A percentile compares a stretch with the other conserved stretches of the same genome.
Evolutionary conservation across 2,797 vertebrate genomes (phyloP).

Genomic region (Gallinago nigripennis): DNA sequence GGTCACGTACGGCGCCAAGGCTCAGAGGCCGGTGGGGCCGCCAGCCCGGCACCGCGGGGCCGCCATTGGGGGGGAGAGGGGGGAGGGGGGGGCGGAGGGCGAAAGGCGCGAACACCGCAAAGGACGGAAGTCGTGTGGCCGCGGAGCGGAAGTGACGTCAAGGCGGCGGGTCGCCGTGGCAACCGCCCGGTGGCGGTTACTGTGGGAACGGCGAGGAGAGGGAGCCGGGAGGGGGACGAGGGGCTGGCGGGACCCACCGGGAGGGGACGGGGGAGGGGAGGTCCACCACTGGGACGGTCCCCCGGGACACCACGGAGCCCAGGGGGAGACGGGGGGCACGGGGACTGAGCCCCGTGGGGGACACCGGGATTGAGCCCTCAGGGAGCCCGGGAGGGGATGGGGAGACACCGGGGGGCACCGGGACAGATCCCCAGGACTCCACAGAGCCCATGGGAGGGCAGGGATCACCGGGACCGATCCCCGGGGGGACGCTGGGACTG

Average conservation of each 20-base stretch:
- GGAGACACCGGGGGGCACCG: background rate
- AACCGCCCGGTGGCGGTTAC: background rate
- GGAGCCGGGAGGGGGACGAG: background rate
- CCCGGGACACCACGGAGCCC: too few species aligned
- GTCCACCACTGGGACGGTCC: background rate
- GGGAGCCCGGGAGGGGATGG: too few species aligned
- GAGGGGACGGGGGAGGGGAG: background rate
- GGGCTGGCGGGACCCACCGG: background rate
- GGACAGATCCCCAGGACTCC: background rate
- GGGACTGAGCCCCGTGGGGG: background rate
- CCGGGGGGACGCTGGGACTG: background rate
- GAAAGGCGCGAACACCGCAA: background rate
- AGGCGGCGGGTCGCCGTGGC: background rate
- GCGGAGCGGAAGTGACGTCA: background rate
- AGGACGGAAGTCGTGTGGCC: background rate
- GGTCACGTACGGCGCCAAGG: background rate
- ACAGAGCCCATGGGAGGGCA: background rate
- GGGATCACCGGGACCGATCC: background rate
- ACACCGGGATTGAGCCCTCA: background rate
- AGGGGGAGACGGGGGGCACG: background rate
- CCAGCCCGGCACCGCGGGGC: background rate
- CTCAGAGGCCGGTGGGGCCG: background rate
- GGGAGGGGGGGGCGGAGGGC: too few species aligned
- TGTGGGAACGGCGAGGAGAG: background rate
- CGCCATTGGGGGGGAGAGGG: background rate